Conservation (phyloP, 1,140 invertebrate genomes). For the Penaeus indicus region DNA sequence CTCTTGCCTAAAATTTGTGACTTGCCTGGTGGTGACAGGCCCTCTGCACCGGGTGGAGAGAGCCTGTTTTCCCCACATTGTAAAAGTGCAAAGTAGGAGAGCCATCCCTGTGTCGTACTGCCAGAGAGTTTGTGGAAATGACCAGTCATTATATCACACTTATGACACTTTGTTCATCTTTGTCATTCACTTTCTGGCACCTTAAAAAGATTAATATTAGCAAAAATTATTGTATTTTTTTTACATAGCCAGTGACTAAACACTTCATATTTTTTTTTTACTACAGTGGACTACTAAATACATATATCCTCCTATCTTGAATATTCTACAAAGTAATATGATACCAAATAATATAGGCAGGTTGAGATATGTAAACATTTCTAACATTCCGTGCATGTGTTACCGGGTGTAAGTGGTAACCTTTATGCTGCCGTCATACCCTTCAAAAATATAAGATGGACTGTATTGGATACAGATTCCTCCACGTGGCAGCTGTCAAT, state of each 20-base stretch:
- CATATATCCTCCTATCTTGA: constrained; percentile 45
- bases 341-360: constrained; percentile 64
- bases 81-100: constrained; percentile 12
- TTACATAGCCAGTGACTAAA: constrained; percentile 62
- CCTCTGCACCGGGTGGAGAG: constrained; percentile 5
- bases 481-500: background rate
- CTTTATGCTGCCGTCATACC: background rate
- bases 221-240: constrained; percentile 60
- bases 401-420: constrained; percentile 27
- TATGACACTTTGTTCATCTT: constrained; percentile 4
- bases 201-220: constrained; percentile 59
- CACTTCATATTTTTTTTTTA: constrained; percentile 51
- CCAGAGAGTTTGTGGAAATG: constrained; percentile 25
- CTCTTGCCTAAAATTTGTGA: constrained; percentile 25
- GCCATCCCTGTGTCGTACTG: constrained; percentile 40
- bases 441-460: constrained; percentile 18
- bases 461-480: constrained; percentile 34
- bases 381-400: constrained; percentile 17
- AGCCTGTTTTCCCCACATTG: constrained; percentile 22
- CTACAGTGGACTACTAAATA: constrained; percentile 59
- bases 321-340: constrained; percentile 57
- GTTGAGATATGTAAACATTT: constrained; percentile 60
- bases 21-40: constrained; percentile 24
- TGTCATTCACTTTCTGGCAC: constrained; percentile 49
- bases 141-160: constrained; percentile 37